A percentile compares a stretch with the other conserved stretches of the same genome.
Evolutionary conservation across 2,113 vertebrate genomes (phyloP).

Genomic region (Menidia beryllina): DNA sequence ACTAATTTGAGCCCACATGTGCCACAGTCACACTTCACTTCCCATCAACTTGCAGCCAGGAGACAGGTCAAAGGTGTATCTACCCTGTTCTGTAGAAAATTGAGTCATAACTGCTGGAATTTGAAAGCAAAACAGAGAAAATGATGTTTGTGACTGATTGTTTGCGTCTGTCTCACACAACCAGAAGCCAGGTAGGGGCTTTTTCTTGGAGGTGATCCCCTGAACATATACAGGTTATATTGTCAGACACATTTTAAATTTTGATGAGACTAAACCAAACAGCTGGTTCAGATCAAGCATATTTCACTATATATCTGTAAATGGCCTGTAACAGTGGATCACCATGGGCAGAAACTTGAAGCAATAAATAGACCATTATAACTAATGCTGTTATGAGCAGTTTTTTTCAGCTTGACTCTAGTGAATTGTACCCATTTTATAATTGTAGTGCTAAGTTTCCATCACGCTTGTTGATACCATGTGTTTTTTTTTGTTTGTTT

Average conservation of each 20-base stretch:
- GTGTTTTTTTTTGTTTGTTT: too few species aligned
- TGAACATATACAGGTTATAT: not conserved
- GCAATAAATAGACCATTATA: not conserved
- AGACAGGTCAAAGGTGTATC: slow-evolving; percentile 51
- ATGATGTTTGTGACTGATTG: not conserved
- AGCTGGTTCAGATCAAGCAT: too few species aligned
- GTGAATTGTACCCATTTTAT: slow-evolving; percentile 13
- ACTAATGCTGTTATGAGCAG: not conserved
- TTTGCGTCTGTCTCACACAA: slow-evolving; percentile 4
- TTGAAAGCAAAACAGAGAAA: slow-evolving; percentile 21
- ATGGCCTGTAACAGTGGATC: too few species aligned
- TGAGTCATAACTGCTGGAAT: slow-evolving; percentile 34
- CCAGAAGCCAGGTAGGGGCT: not conserved
- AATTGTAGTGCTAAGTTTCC: too few species aligned
- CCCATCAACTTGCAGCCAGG: slow-evolving; percentile 5
- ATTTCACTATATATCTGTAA: too few species aligned
- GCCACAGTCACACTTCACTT: slow-evolving; percentile 4
- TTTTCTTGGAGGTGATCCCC: not conserved
- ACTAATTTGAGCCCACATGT: slow-evolving; percentile 24
- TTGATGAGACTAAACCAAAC: too few species aligned
- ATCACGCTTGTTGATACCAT: too few species aligned
- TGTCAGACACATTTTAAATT: not conserved
- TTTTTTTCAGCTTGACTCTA: not conserved
- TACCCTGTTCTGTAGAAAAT: slow-evolving; percentile 26
- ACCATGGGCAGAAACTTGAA: too few species aligned